phyloP scores from a whole-genome alignment of 2,888 invertebrate genomes.

The Reticulitermes lucifugus region DNA sequence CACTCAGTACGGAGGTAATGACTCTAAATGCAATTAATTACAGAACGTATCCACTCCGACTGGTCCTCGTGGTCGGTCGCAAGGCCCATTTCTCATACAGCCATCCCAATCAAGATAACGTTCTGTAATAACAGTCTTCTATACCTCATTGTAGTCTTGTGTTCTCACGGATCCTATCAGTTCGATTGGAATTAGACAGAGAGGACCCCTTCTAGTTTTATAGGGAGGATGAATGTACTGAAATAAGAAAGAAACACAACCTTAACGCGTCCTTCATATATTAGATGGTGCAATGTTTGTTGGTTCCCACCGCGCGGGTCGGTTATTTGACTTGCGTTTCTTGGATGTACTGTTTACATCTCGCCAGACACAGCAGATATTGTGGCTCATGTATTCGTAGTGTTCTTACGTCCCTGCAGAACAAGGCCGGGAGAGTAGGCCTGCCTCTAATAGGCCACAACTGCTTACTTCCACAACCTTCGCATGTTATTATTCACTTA shows the following conservation, averaged over 20 bases:
- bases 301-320: no score
- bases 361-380: no score
- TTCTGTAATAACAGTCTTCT: conserved; percentile 32
- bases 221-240: background rate
- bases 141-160: conserved; percentile 4
- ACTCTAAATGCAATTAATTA: conserved; percentile 31
- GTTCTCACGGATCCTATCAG: conserved; percentile 40
- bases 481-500: no score
- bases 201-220: conserved; percentile 22
- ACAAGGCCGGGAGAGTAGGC: no score
- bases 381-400: no score
- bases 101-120: conserved; percentile 23
- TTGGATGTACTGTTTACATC: no score
- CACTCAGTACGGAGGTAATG: conserved; percentile 34
- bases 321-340: no score
- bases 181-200: background rate
- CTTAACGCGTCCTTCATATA: background rate
- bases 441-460: no score
- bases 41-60: background rate
- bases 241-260: conserved; percentile 3
- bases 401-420: no score
- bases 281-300: background rate
- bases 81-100: background rate
- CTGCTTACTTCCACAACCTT: no score
- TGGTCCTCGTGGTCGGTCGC: background rate